Evolutionary conservation across 1,140 invertebrate species (phyloP), one percentile per base, ranked within the genome.

Genomic region (Scylla paramamosain): DNA sequence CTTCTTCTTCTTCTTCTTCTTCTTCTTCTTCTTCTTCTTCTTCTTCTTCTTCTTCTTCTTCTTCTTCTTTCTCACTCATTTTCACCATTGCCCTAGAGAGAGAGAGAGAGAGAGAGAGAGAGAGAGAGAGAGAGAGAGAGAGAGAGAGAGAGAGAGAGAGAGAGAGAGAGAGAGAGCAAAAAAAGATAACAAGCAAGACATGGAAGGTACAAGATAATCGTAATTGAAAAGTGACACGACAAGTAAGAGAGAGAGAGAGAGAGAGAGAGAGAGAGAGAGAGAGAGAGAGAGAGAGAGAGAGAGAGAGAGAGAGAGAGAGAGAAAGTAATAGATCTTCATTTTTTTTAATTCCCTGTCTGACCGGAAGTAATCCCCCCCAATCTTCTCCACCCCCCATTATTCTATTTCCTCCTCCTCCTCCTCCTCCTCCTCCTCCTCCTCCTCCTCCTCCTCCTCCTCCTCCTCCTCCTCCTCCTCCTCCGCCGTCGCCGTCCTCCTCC

Each of bases 201-300:
- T n/a, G 25, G n/a, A 77, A 25, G n/a, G 25, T n/a, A 77, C 25
- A 77, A 25, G 67, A n/a, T 59, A 59, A n/a, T 25, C 20, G 25
- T 25, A 77, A 77, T 77, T n/a, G 67, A n/a, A 77, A 77, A 77
- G 20, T 77, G 1, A 77, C 67, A 77, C 6, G 67, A n/a, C 20
- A 20, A 77, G 67, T 20, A 0, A 77, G 67, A 77, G 67, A 77
- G 67, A 77, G 59, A 67, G 59, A 67, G 59, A 67, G 59, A 67
- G 59, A 67, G 59, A 67, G 59, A 67, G 59, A 67, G 67, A 77
- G 67, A 77, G 67, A 77, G 67, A 77, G 67, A 77, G 67, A 77
- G 67, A 77, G 67, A 77, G 67, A 77, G 67, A 77, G 67, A 77
- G 67, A 77, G 67, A 77, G 67, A 77, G 67, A 77, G 67, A 77